Base-by-base conservation (phyloP, 2,113 vertebrate genomes). In the Indri indri region DNA sequence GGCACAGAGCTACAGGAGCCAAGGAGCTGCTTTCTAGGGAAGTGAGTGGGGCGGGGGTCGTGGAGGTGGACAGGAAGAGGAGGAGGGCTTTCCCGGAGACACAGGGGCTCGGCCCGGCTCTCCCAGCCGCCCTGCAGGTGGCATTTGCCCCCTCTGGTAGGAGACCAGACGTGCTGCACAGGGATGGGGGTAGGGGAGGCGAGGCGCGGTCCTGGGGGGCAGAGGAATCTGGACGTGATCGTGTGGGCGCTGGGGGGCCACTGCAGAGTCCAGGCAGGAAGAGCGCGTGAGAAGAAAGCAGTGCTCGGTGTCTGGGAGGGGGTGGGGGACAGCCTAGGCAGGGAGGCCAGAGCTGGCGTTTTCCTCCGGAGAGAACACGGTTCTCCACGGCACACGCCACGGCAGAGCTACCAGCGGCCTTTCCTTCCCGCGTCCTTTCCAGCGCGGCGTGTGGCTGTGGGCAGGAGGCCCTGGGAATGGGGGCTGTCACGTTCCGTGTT, bases 391-490 rank as follows among this genome's bases (percentile, higher is more conserved):
- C 14, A 18, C 9, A 22, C 0, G 0, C 4, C 34, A 47, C 0
- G 22, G 12, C 0, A 0, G 22, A 45, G n/a, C 61, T n/a, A 54
- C 22, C 2, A 16, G n/a, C 25, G 47, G 66, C 88, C 32, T 42
- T 30, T 74, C 61, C 34, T n/a, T 34, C 2, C 5, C 0, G 8
- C 7, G 13, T 32, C n/a, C 16, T 87, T 61, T n/a, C 77, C 5
- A 63, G 84, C 45, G 13, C 37, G 37, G 20, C 6, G 52, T n/a
- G 18, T 6, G 12, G 40, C 42, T 0, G 0, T 0, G 8, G 61
- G 10, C 71, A 57, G n/a, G 82, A 70, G 80, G 47, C n/a, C 27
- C 54, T 11, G 65, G 25, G 45, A 52, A 70, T 1, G 45, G 70
- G 42, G n/a, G 63, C 6, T 25, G 40, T 27, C 14, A 25, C 3